Evolutionary conservation across 2,113 vertebrate genomes (phyloP).

Genomic region (Elephas maximus): DNA sequence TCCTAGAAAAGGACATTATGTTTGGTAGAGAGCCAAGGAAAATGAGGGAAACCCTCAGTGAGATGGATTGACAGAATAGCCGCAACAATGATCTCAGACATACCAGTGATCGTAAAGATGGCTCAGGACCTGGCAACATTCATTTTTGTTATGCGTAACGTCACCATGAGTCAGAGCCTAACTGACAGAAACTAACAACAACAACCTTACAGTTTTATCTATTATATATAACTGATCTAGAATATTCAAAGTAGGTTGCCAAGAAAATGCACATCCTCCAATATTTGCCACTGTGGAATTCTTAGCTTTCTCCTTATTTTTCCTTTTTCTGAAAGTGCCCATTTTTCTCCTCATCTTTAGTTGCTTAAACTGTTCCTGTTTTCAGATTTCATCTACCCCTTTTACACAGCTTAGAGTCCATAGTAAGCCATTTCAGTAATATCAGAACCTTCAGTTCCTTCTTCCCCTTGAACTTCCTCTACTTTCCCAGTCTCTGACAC

Average conservation of each 20-base stretch:
- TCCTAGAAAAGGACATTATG: background rate
- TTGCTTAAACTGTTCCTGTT: background rate
- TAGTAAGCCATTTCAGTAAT: background rate
- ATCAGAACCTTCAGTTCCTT: background rate
- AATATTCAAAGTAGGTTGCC: background rate
- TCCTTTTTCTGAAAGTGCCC: background rate
- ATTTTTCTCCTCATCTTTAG: background rate
- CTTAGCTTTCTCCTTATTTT: constrained; percentile 10
- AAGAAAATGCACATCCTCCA: background rate
- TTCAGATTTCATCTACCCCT: background rate
- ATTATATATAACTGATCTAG: background rate
- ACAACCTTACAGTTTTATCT: background rate
- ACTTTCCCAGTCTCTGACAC: background rate
- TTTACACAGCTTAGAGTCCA: background rate
- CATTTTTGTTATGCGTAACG: too few relatives aligned
- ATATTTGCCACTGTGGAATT: background rate
- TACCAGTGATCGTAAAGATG: background rate
- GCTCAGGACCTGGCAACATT: background rate
- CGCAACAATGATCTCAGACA: background rate
- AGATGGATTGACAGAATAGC: background rate
- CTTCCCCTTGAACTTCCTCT: background rate
- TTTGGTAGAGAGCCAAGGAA: background rate
- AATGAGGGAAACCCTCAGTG: background rate
- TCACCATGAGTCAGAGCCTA: background rate
- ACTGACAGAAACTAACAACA: too few relatives aligned